phyloP scores from a whole-genome alignment of 2,797 vertebrate species.

The Diplodus sargus region DNA sequence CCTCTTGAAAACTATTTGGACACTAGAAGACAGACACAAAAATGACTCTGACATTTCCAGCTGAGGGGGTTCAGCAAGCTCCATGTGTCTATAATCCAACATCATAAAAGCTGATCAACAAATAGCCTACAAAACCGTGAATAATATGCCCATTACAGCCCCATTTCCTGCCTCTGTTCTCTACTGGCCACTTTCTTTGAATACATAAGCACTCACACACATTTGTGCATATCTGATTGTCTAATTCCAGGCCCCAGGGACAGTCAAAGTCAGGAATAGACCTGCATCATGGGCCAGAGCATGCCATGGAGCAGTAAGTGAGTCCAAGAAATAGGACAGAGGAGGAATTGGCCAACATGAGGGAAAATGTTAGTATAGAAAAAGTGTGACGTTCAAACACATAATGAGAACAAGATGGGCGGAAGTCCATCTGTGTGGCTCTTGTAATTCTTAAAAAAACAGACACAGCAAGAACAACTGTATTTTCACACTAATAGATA shows the following conservation, averaged over 20 bases:
- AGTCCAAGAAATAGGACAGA: conserved; percentile 19
- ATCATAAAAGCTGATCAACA: conserved; percentile 67
- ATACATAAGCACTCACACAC: conserved; percentile 71
- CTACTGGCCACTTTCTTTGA: conserved; percentile 67
- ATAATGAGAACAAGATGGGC: conserved; percentile 60
- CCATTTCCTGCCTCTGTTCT: conserved; percentile 80
- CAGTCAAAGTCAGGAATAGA: conserved; percentile 65
- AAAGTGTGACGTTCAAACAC: conserved; percentile 46
- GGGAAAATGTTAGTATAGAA: conserved; percentile 43
- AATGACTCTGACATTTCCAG: conserved; percentile 56
- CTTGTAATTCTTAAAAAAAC: neutral
- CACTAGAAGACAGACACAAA: conserved; percentile 42
- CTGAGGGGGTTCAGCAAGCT: conserved; percentile 45
- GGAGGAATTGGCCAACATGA: conserved; percentile 26
- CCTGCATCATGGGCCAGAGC: conserved; percentile 49
- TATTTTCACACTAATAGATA: conserved; percentile 29
- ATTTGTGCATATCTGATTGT: conserved; percentile 77
- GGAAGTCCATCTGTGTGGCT: conserved; percentile 14
- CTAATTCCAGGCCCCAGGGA: conserved; percentile 70
- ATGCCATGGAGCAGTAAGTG: conserved; percentile 36
- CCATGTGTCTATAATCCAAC: conserved; percentile 61
- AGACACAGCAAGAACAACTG: neutral
- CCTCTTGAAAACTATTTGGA: conserved; percentile 60
- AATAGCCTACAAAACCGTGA: conserved; percentile 76
- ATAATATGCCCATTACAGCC: conserved; percentile 74